Evolutionary conservation across 2,888 invertebrate species (phyloP), one percentile per base, ranked within the genome.

Genomic region (Phengaris alcon): DNA sequence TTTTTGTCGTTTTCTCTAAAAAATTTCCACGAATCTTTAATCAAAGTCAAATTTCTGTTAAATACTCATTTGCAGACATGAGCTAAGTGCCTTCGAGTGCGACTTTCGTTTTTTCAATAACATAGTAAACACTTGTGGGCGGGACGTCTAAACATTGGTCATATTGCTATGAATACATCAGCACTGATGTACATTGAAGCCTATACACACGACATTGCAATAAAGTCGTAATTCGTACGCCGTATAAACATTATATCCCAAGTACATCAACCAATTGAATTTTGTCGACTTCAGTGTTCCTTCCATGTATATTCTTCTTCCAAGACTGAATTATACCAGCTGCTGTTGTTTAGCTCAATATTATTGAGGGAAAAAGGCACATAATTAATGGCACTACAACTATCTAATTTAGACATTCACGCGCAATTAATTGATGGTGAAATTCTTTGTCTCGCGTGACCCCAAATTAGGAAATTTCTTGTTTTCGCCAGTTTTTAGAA

Each of bases 1-100:
- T 64, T 44, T 64, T 13, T 10, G 64, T 12, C 12, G 64, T 64
- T 64, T 64, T 64, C 64, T 64, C 64, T 44, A 64, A 64, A 64
- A 54, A 64, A 22, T 12, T 12, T 70, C 70, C 70, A 70, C 64
- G 12, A 15, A 70, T 48, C 15, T 70, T 48, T 70, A 48, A 70
- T 70, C 12, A 51, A 48, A 70, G 70, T 70, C 70, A 48, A 51
- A 70, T 70, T 51, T 70, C 15, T 70, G 51, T 70, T 51, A 70
- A 15, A 7, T 6, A 22, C 15, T 51, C 70, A 15, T 70, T 70
- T 10, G 51, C 70, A 22, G 22, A 15, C 10, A 51, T 6, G 70
- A 22, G 70, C 10, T 70, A 70, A 70, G 48, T 51, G 48, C 15
- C 6, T 48, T 48, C 10, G 22, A 51, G 70, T 70, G 51, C 22